A percentile compares a stretch with the other conserved stretches of the same genome.
These are phyloP conservation scores for Apoderus coryli DNA, from an alignment of 2,888 invertebrate species.

Conservation along the genomic window DNA sequence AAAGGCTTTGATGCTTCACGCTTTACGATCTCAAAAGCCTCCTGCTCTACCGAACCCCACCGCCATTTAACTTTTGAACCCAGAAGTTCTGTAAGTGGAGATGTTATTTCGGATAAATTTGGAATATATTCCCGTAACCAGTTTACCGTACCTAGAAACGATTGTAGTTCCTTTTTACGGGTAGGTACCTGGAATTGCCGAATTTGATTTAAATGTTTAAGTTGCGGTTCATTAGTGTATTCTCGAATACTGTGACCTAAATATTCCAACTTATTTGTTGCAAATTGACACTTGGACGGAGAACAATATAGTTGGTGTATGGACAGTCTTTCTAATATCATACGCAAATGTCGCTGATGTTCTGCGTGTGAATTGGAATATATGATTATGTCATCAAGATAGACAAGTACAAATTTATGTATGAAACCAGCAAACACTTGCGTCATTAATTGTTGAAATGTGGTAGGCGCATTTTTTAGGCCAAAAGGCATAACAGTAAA, in stretches of 20 bases:
- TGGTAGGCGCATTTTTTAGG: conserved; percentile 11
- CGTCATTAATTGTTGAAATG: conserved; percentile 11
- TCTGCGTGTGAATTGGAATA: conserved; percentile 2
- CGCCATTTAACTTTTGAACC: neutral
- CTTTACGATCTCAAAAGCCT: conserved; percentile 3
- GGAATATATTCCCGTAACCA: conserved; percentile 6
- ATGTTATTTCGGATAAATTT: neutral
- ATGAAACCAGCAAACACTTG: conserved; percentile 9
- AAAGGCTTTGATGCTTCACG: conserved; percentile 1
- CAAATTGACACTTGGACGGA: conserved; percentile 5
- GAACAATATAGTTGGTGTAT: conserved; percentile 5
- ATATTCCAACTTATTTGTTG: conserved; percentile 2
- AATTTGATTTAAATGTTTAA: conserved; percentile 1
- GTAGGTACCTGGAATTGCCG: neutral
- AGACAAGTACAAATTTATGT: conserved; percentile 16
- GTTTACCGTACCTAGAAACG: conserved; percentile 5
- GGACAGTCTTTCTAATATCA: neutral
- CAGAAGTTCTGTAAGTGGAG: neutral
- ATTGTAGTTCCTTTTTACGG: conserved; percentile 4
- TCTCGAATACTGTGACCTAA: conserved; percentile 6
- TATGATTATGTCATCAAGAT: conserved; percentile 22
- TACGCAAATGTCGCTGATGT: neutral
- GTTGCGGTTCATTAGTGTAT: conserved; percentile 3
- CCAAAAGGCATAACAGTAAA: conserved; percentile 14
- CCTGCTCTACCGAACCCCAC: neutral